Evolutionary conservation across 2,888 invertebrate genomes (phyloP).

Genomic region (Hydropsyche betteni): DNA sequence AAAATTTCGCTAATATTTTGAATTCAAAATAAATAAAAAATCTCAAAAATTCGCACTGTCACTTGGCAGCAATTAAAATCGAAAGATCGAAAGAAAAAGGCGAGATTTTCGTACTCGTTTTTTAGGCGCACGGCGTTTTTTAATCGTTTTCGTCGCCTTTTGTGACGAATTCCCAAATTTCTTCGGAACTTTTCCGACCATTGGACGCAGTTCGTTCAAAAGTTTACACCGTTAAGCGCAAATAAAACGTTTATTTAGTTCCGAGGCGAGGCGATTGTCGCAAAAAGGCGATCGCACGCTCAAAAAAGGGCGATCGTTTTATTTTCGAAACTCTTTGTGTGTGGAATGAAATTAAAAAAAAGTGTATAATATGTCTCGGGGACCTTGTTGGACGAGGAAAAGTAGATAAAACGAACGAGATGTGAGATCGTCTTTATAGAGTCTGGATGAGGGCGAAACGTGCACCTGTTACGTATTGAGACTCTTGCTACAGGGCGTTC

Average conservation of each 20-base stretch:
- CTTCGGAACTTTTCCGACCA: no score
- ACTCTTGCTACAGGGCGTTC: constrained; percentile 46
- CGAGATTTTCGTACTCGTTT: not conserved
- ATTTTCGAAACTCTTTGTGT: constrained; percentile 34
- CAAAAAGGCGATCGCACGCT: constrained; percentile 47
- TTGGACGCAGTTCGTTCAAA: no score
- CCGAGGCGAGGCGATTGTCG: constrained; percentile 15
- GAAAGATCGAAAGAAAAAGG: not conserved
- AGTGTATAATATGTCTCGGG: constrained; percentile 36
- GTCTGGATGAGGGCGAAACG: constrained; percentile 42
- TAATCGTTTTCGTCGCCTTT: not conserved
- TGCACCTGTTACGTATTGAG: constrained; percentile 49
- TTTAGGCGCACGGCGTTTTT: not conserved
- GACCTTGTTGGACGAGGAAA: constrained; percentile 42
- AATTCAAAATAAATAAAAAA: no score
- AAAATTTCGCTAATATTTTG: no score
- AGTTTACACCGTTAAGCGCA: not conserved
- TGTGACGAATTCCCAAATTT: no score
- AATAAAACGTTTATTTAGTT: constrained; percentile 24
- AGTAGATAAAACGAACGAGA: constrained; percentile 32
- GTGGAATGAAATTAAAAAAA: no score
- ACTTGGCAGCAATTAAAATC: constrained; percentile 1
- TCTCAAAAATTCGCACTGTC: constrained; percentile 13
- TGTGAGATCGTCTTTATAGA: constrained; percentile 34
- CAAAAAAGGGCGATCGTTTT: constrained; percentile 35